Evolutionary conservation across 2,797 vertebrate genomes (phyloP).

Genomic region (Chlorospingus flavigularis): DNA sequence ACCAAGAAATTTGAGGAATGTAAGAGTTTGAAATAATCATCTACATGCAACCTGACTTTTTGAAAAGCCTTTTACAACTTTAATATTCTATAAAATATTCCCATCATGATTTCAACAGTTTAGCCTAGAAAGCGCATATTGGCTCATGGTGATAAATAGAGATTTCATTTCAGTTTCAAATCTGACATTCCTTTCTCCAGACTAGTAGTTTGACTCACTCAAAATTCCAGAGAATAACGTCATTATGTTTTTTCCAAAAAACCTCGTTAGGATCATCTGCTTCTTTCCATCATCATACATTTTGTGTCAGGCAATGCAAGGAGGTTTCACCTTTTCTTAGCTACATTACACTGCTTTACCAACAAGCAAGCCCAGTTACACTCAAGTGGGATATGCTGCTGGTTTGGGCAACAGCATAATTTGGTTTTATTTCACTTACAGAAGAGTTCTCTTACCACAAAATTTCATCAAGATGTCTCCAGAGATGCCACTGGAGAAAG

Average conservation of each 20-base stretch:
- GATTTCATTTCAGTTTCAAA: not conserved
- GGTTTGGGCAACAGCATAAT: not conserved
- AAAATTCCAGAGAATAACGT: not conserved
- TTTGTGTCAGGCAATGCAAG: not conserved
- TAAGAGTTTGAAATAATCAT: not conserved
- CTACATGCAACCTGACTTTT: not conserved
- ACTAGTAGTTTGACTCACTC: not conserved
- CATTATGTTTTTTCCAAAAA: not conserved
- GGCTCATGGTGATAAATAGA: not conserved
- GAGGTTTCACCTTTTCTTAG: not conserved
- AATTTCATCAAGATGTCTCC: not conserved
- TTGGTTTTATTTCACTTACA: not conserved
- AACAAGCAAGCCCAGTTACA: not conserved
- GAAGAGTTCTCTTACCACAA: not conserved
- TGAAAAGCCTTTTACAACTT: not conserved
- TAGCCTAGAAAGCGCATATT: not conserved
- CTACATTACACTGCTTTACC: not conserved
- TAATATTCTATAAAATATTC: not conserved
- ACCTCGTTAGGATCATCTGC: not conserved
- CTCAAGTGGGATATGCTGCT: not conserved
- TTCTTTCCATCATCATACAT: not conserved
- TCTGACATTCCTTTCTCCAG: not conserved
- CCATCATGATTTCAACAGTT: not conserved
- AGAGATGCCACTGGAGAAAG: not conserved
- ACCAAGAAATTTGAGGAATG: not conserved